phyloP scores from a whole-genome alignment of 1,140 invertebrate genomes.

The Bombus superbus region DNA sequence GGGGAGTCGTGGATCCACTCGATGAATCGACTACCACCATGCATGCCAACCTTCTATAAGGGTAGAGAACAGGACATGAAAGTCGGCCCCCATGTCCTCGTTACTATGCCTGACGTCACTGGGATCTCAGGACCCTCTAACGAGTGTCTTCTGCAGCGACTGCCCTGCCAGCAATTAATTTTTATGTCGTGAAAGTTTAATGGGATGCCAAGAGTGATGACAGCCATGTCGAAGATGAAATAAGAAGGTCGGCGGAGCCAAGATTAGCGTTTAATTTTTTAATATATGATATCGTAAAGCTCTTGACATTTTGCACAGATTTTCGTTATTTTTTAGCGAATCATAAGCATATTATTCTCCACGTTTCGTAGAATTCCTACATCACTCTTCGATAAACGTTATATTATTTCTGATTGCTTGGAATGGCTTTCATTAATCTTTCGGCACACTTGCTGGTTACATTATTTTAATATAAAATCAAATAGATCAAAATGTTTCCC shows the following conservation, averaged over 20 bases:
- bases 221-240: constrained; percentile 60
- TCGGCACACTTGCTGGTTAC: no score
- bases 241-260: constrained; percentile 34
- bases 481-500: no score
- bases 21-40: constrained; percentile 64
- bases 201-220: constrained; percentile 56
- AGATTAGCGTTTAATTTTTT: constrained; percentile 58
- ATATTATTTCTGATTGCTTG: no score
- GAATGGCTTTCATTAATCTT: no score
- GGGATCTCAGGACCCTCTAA: constrained; percentile 56
- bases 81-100: constrained; percentile 60
- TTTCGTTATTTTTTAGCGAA: not conserved
- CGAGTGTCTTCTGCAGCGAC: constrained; percentile 58
- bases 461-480: no score
- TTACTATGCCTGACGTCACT: constrained; percentile 62
- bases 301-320: not conserved
- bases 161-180: constrained; percentile 60
- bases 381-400: no score
- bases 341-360: no score
- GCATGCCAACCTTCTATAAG: constrained; percentile 47
- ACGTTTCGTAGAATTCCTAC: no score
- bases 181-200: constrained; percentile 60
- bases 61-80: constrained; percentile 56
- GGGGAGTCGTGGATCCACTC: constrained; percentile 36
- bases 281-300: constrained; percentile 40